Percentiles rank a stretch among this genome's conserved stretches.
phyloP scores from a whole-genome alignment of 2,888 invertebrate species.

The Troides oblongomaculatus region DNA sequence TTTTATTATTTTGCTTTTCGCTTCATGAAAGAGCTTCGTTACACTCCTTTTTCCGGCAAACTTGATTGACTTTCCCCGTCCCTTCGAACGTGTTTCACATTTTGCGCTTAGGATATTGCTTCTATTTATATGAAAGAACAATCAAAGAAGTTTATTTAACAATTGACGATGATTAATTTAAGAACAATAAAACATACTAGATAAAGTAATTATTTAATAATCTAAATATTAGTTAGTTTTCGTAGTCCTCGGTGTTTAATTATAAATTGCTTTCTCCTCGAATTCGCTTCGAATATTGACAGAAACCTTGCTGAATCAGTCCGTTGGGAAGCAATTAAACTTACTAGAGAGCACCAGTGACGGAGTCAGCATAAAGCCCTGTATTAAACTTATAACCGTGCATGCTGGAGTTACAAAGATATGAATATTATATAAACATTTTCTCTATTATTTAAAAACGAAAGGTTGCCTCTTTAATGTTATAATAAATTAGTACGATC shows the following conservation, averaged over 20 bases:
- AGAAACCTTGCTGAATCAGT: conserved; percentile 34
- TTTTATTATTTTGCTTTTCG: conserved; percentile 39
- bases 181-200: background rate
- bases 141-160: background rate
- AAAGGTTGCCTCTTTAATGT: background rate
- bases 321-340: conserved; percentile 52
- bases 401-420: background rate
- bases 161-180: background rate
- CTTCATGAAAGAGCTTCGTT: conserved; percentile 54
- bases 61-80: conserved; percentile 38
- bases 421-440: background rate
- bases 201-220: background rate
- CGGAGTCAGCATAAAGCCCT: conserved; percentile 25
- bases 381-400: conserved; percentile 13
- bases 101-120: conserved; percentile 12
- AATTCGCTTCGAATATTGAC: conserved; percentile 8
- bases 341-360: conserved; percentile 38
- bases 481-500: background rate
- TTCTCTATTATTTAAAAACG: too few species aligned
- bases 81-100: conserved; percentile 6
- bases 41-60: conserved; percentile 48
- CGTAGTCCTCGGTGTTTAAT: background rate
- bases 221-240: background rate
- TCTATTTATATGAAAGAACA: conserved; percentile 9
- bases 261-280: conserved; percentile 24